These are phyloP conservation scores for Galeruca laticollis DNA, from an alignment of 2,888 invertebrate genomes.

Conservation along the genomic window DNA sequence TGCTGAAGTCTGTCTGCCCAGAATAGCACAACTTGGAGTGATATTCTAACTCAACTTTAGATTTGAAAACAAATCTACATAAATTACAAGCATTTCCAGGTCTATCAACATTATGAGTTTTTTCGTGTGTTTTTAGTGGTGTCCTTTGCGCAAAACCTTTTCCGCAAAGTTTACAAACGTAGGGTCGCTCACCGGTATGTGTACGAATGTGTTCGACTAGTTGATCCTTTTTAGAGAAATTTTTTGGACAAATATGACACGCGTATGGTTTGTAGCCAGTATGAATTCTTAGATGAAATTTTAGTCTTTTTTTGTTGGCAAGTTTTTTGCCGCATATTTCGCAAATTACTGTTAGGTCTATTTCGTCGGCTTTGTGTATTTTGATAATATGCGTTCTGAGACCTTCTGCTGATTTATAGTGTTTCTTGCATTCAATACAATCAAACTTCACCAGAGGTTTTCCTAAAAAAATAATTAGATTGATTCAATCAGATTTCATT, in stretches of 20 bases:
- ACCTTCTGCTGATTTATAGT: slow-evolving; percentile 59
- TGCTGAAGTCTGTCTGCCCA: background rate
- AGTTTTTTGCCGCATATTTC: slow-evolving; percentile 35
- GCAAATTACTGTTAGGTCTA: slow-evolving; percentile 58
- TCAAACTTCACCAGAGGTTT: slow-evolving; percentile 58
- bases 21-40: background rate
- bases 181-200: slow-evolving; percentile 65
- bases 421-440: slow-evolving; percentile 67
- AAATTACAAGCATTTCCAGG: background rate
- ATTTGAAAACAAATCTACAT: slow-evolving; percentile 5
- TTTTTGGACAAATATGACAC: slow-evolving; percentile 59
- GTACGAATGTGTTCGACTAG: slow-evolving; percentile 58
- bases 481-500: too few species aligned
- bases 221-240: slow-evolving; percentile 52
- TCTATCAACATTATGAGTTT: slow-evolving; percentile 20
- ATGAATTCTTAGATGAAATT: slow-evolving; percentile 45
- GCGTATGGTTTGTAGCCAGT: slow-evolving; percentile 30
- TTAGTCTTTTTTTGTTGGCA: slow-evolving; percentile 24
- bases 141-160: slow-evolving; percentile 27
- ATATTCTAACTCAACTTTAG: background rate
- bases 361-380: slow-evolving; percentile 56
- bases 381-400: slow-evolving; percentile 63
- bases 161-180: slow-evolving; percentile 27
- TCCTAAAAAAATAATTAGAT: slow-evolving; percentile 21
- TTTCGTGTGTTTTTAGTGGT: slow-evolving; percentile 22